Percentiles rank a stretch among this genome's conserved stretches.
Conservation (phyloP, 2,888 invertebrate genomes). For the Dryocosmus kuriphilus region DNA sequence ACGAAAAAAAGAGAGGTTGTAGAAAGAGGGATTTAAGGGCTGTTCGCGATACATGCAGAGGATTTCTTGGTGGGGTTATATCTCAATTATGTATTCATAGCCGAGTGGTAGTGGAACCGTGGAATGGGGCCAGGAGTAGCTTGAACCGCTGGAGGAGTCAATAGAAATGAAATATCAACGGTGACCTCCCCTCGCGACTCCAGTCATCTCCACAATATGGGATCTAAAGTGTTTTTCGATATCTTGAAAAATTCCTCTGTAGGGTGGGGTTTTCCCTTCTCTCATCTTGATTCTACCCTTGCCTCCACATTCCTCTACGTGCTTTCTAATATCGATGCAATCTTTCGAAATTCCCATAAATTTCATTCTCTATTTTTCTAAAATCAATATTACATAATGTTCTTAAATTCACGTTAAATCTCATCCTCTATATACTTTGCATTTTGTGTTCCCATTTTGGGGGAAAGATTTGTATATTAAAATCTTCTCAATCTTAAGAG, state of each 20-base stretch:
- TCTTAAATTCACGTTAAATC: background rate
- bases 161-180: slow-evolving; percentile 70
- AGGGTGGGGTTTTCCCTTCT: slow-evolving; percentile 29
- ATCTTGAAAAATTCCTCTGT: slow-evolving; percentile 65
- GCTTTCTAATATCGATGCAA: slow-evolving; percentile 38
- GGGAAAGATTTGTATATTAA: too few species aligned
- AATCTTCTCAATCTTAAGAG: too few species aligned
- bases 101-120: slow-evolving; percentile 49
- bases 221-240: slow-evolving; percentile 70
- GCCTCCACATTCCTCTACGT: slow-evolving; percentile 37
- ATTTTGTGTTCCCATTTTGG: too few species aligned
- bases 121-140: slow-evolving; percentile 50
- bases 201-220: slow-evolving; percentile 62
- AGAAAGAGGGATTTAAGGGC: slow-evolving; percentile 15
- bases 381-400: background rate
- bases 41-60: slow-evolving; percentile 2
- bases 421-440: too few species aligned
- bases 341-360: slow-evolving; percentile 36
- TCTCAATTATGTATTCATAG: slow-evolving; percentile 70
- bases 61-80: slow-evolving; percentile 43
- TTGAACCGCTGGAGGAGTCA: slow-evolving; percentile 56
- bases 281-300: slow-evolving; percentile 33
- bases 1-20: background rate
- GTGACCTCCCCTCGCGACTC: slow-evolving; percentile 50
- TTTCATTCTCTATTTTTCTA: slow-evolving; percentile 5